Evolutionary conservation across 2,113 vertebrate genomes (phyloP), one percentile per base, ranked within the genome.

Genomic region (Psittacula cyanocephala): DNA sequence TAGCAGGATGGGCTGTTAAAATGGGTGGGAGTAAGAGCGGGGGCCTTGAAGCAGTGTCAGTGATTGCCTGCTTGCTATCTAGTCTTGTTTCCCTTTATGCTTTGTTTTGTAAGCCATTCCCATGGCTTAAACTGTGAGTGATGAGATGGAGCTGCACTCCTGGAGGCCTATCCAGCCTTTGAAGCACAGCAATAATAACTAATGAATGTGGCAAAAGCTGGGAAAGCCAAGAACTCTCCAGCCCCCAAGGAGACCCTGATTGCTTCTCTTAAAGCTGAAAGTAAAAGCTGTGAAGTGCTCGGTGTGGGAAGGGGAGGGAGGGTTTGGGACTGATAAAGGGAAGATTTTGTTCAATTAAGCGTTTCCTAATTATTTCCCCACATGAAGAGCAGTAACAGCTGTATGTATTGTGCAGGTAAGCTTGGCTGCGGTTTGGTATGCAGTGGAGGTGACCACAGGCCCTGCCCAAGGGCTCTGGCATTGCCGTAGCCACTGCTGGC

Each of bases 191-290:
- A 23, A 11, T 35, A 63, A 47, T 23, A 63, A 52, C 13, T 80
- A 35, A 44, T 0, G 6, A 22, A 39, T 0, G 2, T 41, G 41
- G 59, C 49, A 77, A 57, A 77, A 37, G 50, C 67, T 16, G 27
- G 33, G 33, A 43, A 59, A 88, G 72, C 72, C 55, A 47, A 65
- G 46, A 84, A 55, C n/a, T 70, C 31, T 52, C 60, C 12, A 20
- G 11, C 71, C 63, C 63, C 43, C 31, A 18, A 49, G 37, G 70
- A n/a, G 60, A 84, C 6, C 4, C 0, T 0, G 31, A 16, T 60
- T 43, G 14, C 50, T 46, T 70, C 17, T 62, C 55, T 84, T 68
- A 50, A 70, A 91, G 92, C 81, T 37, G 78, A 91, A 92, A 94
- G 84, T 41, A 68, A 91, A 96, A 91, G 39, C 55, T 70, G 39